Conservation (phyloP, 2,797 vertebrate species). For the Chloroceryle inda region DNA sequence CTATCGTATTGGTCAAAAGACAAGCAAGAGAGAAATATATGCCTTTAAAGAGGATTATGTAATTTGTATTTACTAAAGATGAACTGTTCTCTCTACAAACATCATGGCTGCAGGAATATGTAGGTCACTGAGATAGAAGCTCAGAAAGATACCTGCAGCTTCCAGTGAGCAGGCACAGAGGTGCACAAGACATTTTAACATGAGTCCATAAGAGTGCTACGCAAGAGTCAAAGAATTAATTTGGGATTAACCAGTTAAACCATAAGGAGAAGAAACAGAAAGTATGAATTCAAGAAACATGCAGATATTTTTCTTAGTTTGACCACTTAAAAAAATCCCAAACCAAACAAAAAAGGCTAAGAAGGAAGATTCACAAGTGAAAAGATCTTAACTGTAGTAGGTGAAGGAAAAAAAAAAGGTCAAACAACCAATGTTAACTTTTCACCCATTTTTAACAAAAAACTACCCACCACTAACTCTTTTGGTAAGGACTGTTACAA, state of each 20-base stretch:
- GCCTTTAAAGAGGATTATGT: slow-evolving; percentile 52
- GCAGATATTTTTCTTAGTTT: slow-evolving; percentile 30
- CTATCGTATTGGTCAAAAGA: slow-evolving; percentile 19
- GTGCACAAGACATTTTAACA: slow-evolving; percentile 6
- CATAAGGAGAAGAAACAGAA: slow-evolving; percentile 49
- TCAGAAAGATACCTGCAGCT: slow-evolving; percentile 21
- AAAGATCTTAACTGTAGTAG: background rate
- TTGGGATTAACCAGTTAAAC: slow-evolving; percentile 70
- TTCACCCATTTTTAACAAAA: background rate
- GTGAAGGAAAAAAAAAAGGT: background rate
- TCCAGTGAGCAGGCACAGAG: background rate
- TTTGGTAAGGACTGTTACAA: background rate
- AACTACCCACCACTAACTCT: background rate
- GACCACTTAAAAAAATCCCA: background rate
- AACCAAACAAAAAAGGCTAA: slow-evolving; percentile 2
- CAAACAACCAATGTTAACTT: background rate
- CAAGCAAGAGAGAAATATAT: slow-evolving; percentile 45
- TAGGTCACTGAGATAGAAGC: slow-evolving; percentile 31
- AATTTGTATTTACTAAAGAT: slow-evolving; percentile 35
- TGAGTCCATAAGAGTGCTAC: background rate
- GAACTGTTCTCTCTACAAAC: slow-evolving; percentile 2
- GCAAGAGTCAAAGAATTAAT: slow-evolving; percentile 77
- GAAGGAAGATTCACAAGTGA: background rate
- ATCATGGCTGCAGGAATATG: background rate
- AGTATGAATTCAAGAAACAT: slow-evolving; percentile 59